A percentile compares a stretch with the other conserved stretches of the same genome.
Evolutionary conservation across 2,888 invertebrate species (phyloP).

Genomic region (Pilophorus perplexus): DNA sequence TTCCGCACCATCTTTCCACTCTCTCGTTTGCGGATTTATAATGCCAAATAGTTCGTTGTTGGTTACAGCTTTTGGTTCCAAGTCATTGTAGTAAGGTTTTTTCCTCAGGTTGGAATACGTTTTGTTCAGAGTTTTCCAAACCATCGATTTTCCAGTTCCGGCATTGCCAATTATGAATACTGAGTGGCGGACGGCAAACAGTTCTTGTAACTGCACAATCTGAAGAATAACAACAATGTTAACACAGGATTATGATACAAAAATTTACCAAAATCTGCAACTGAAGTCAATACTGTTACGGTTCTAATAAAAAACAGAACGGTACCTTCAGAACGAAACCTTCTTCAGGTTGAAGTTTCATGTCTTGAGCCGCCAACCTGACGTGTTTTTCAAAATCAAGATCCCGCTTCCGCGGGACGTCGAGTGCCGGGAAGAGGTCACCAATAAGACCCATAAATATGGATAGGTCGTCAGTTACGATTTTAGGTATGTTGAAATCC

Average conservation of each 20-base stretch:
- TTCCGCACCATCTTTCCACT: constrained; percentile 75
- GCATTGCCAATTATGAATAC: constrained; percentile 83
- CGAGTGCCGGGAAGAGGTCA: constrained; percentile 86
- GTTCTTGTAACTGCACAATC: constrained; percentile 88
- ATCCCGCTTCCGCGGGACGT: constrained; percentile 85
- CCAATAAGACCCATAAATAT: constrained; percentile 93
- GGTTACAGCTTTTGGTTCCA: constrained; percentile 95
- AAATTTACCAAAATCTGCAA: too few species aligned
- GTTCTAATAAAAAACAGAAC: not conserved
- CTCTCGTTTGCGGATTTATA: constrained; percentile 88
- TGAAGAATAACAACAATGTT: constrained; percentile 50
- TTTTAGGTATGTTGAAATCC: constrained; percentile 93
- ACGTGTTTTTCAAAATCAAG: constrained; percentile 79
- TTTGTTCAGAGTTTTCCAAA: constrained; percentile 85
- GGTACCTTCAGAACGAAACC: constrained; percentile 78
- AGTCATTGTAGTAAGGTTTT: constrained; percentile 81
- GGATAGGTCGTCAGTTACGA: constrained; percentile 85
- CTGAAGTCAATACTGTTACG: too few species aligned
- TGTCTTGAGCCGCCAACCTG: constrained; percentile 71
- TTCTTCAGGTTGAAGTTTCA: constrained; percentile 86
- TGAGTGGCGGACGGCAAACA: constrained; percentile 90
- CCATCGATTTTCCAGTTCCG: constrained; percentile 88
- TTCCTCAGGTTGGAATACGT: constrained; percentile 78
- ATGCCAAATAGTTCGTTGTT: constrained; percentile 93
- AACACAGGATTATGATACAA: too few species aligned